These are phyloP conservation scores for Pseudorhiza aurosa DNA, from an alignment of 30 jellyfish, hydroid and myxozoan species.

Conservation along the genomic window DNA sequence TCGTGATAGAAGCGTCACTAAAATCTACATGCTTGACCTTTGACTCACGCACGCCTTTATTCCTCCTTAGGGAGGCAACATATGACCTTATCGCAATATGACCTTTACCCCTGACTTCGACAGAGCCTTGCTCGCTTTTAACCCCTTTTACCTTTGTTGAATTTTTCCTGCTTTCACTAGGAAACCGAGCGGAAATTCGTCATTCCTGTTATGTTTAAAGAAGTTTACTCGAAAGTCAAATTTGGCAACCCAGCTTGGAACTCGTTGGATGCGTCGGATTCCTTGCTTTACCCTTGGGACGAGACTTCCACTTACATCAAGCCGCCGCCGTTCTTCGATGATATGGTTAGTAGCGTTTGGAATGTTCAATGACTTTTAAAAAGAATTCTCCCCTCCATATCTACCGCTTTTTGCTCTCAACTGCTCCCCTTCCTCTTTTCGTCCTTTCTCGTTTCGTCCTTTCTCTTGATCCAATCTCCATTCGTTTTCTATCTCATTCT, in stretches of 20 bases:
- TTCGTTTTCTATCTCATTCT: too few relatives aligned
- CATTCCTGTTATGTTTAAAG: conserved; percentile 92
- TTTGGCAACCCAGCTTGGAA: conserved; percentile 93
- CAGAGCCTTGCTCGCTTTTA: neutral
- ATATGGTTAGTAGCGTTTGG: conserved; percentile 88
- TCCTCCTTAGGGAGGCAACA: too few relatives aligned
- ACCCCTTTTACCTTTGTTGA: neutral
- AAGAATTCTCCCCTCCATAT: too few relatives aligned
- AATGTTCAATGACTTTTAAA: too few relatives aligned
- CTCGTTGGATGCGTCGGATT: conserved; percentile 70
- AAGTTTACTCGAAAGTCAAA: conserved; percentile 81
- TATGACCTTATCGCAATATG: too few relatives aligned
- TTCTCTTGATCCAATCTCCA: too few relatives aligned
- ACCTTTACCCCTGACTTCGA: too few relatives aligned
- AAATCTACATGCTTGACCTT: neutral
- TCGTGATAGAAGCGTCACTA: neutral
- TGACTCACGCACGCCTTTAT: neutral
- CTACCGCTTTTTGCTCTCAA: too few relatives aligned
- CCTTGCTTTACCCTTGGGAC: conserved; percentile 93
- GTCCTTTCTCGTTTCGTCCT: too few relatives aligned
- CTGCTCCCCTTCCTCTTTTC: too few relatives aligned
- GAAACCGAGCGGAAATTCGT: conserved; percentile 83
- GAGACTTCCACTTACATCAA: conserved; percentile 86
- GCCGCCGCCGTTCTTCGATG: conserved; percentile 89
- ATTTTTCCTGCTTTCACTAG: conserved; percentile 28